Conservation (phyloP, 2,888 invertebrate species). For the Lepidocyrtoides sp. region DNA sequence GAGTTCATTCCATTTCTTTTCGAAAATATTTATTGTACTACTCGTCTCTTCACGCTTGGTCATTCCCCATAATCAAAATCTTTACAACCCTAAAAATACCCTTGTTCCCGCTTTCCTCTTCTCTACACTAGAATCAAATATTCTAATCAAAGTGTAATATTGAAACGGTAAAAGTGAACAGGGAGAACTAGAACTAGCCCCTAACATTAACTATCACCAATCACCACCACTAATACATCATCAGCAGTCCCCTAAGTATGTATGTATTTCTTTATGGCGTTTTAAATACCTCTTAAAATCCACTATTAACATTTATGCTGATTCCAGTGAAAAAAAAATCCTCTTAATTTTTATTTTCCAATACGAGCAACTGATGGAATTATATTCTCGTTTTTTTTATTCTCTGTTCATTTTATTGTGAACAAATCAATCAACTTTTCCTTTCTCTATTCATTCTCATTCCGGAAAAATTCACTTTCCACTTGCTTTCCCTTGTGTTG, state of each 20-base stretch:
- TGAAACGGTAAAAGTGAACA: neutral
- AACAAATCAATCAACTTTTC: conserved; percentile 69
- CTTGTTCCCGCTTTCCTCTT: neutral
- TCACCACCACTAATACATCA: neutral
- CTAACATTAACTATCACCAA: neutral
- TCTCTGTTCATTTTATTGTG: conserved; percentile 61
- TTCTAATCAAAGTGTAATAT: conserved; percentile 16
- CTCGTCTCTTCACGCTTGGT: neutral
- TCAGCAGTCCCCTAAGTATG: too few relatives aligned
- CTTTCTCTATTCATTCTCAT: conserved; percentile 60
- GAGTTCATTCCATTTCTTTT: too few relatives aligned
- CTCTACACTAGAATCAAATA: neutral
- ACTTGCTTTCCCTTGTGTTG: conserved; percentile 28
- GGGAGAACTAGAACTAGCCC: neutral
- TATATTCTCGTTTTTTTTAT: neutral
- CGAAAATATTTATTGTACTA: too few relatives aligned
- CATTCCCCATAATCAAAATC: neutral
- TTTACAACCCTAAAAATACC: neutral
- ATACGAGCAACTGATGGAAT: too few relatives aligned
- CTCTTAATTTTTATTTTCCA: conserved; percentile 65
- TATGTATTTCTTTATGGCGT: neutral
- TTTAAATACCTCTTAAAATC: conserved; percentile 12
- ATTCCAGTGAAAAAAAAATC: conserved; percentile 53
- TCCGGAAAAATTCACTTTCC: conserved; percentile 63
- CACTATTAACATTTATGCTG: conserved; percentile 53